Evolutionary conservation across 2,888 invertebrate genomes (phyloP).

Genomic region (Limnephilus auricula): DNA sequence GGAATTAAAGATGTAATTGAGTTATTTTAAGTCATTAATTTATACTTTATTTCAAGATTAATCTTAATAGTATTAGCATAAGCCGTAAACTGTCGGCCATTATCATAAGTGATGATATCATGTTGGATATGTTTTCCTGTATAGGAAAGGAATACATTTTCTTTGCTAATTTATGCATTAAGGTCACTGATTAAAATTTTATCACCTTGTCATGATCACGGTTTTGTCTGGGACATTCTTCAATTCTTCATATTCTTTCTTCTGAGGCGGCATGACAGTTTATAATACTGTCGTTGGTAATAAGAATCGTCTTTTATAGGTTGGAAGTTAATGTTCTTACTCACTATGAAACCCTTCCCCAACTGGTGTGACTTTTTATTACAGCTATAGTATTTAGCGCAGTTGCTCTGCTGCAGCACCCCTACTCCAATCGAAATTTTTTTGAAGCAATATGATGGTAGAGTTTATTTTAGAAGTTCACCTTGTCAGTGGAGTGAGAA

Average conservation of each 20-base stretch:
- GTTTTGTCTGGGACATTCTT: background rate
- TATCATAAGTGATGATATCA: background rate
- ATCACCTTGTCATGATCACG: background rate
- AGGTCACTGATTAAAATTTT: background rate
- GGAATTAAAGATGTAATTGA: no score
- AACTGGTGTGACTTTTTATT: background rate
- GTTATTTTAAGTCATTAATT: no score
- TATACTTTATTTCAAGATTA: no score
- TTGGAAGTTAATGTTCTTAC: no score
- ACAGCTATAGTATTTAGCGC: background rate
- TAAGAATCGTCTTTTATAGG: no score
- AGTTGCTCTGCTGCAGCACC: no score
- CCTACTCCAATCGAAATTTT: background rate
- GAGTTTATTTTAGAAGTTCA: background rate
- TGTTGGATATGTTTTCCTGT: constrained; percentile 42
- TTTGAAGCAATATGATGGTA: background rate
- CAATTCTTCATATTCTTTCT: background rate
- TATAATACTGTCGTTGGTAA: no score
- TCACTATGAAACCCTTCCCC: background rate
- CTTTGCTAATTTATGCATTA: constrained; percentile 2
- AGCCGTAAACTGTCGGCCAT: background rate
- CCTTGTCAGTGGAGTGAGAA: background rate
- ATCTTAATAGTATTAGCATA: no score
- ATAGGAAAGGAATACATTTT: background rate
- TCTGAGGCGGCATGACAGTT: background rate